Percentiles rank a stretch among this genome's conserved stretches.
These are phyloP conservation scores for Capreolus pygargus DNA, from an alignment of 2,113 vertebrate genomes.

Conservation along the genomic window DNA sequence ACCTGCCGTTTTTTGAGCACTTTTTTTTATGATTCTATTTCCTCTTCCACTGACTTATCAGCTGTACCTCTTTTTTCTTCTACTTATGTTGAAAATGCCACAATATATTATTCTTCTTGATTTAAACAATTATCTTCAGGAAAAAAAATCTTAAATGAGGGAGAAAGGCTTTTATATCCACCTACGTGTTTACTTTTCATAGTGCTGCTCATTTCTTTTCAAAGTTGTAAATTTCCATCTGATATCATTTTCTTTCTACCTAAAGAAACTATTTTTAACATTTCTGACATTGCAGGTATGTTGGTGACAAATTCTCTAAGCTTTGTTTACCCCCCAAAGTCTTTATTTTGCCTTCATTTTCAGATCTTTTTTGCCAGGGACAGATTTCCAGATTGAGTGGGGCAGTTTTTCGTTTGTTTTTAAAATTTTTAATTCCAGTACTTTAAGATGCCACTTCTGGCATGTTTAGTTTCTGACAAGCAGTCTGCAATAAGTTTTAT, in stretches of 20 bases:
- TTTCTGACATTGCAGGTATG: background rate
- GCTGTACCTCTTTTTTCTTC: background rate
- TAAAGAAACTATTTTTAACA: background rate
- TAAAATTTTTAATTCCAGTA: background rate
- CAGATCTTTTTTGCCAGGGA: background rate
- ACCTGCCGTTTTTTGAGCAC: background rate
- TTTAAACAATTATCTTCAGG: background rate
- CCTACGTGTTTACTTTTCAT: background rate
- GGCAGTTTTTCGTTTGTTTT: background rate
- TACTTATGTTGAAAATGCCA: background rate
- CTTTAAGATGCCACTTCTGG: background rate
- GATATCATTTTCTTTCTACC: background rate
- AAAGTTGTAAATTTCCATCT: background rate
- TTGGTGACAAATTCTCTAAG: background rate
- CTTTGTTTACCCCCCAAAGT: background rate
- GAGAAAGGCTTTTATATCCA: background rate
- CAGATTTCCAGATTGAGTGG: background rate
- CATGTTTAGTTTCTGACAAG: background rate
- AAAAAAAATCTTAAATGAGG: background rate
- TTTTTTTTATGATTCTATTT: constrained; percentile 20
- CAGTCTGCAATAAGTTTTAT: background rate
- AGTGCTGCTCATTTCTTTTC: background rate
- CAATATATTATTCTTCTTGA: background rate
- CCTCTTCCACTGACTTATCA: background rate
- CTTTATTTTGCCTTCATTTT: constrained; percentile 28